A percentile compares a stretch with the other conserved stretches of the same genome.
Evolutionary conservation across 2,113 vertebrate species (phyloP).

Genomic region (Alosa alosa): DNA sequence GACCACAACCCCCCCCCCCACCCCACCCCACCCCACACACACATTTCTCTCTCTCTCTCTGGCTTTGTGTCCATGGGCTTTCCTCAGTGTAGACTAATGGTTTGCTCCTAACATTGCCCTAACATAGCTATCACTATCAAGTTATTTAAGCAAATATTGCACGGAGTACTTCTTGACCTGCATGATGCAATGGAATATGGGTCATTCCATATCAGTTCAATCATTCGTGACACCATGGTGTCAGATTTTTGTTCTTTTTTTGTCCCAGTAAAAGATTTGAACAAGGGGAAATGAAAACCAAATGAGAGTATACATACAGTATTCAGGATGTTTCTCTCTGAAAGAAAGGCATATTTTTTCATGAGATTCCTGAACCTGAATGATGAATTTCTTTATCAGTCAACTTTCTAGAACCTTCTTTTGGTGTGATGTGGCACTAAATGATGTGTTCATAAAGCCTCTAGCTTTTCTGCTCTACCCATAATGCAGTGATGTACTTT

Average conservation of each 20-base stretch:
- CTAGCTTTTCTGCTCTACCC: neutral
- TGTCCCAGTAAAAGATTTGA: no score
- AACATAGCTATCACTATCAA: no score
- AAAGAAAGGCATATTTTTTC: neutral
- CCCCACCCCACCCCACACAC: neutral
- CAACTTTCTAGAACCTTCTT: neutral
- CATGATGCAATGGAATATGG: neutral
- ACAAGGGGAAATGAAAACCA: neutral
- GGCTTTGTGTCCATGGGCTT: neutral
- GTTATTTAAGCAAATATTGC: neutral
- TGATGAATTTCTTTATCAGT: neutral
- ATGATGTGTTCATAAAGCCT: neutral
- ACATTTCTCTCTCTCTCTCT: neutral
- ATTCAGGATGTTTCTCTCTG: neutral
- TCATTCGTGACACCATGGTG: no score
- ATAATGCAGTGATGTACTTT: neutral
- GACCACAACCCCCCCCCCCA: neutral
- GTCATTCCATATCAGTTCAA: no score
- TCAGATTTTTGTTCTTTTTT: no score
- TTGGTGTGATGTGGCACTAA: neutral
- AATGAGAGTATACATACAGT: neutral
- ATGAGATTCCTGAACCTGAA: neutral
- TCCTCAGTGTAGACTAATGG: neutral
- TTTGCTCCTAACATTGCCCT: neutral
- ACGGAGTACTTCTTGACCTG: no score